Base-by-base conservation (phyloP, 2,113 vertebrate genomes). In the Ptyas mucosa region DNA sequence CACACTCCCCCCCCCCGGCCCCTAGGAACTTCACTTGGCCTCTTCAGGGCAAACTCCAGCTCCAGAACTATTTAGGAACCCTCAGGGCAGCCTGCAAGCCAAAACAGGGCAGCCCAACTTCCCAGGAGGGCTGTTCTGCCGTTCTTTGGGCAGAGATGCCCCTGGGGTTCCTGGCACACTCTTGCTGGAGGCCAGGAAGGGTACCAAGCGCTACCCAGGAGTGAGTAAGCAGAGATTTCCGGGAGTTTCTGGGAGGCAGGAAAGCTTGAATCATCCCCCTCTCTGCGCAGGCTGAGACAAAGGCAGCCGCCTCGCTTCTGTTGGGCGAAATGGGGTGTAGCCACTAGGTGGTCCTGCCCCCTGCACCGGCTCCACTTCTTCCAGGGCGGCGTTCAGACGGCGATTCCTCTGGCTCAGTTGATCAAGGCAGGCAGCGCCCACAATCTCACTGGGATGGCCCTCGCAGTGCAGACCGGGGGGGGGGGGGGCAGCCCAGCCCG, bases 21-120 rank as follows among this genome's bases (percentile, higher is more conserved):
- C 69, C 15, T 8, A 8, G 69, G 69, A 20, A 0, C 6, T 3
- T 39, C n/a, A 0, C n/a, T 75, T 7, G 15, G n/a, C 14, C 15
- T 8, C 4, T 34, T 69, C 29, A 34, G 14, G 2, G 64, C 64
- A 34, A 34, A 18, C n/a, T 34, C 58, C 23, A 9, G 57, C 57
- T 29, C 12, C 1, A 11, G 26, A 6, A 5, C 64, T 7, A 12
- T 6, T 11, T 6, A 69, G 29, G 61, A n/a, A 15, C n/a, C n/a
- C 64, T 18, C n/a, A 0, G 64, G 64, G n/a, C n/a, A 1, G 29
- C 64, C 69, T 34, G n/a, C 69, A 20, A 75, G n/a, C 39, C n/a
- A 3, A 2, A 75, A 20, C n/a, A 20, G 14, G n/a, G n/a, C n/a
- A 20, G 14, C 6, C 7, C n/a, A 39, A 7, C 15, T 39, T 39